Conservation (phyloP, 2,888 invertebrate genomes). For the Epicampocera succincta region DNA sequence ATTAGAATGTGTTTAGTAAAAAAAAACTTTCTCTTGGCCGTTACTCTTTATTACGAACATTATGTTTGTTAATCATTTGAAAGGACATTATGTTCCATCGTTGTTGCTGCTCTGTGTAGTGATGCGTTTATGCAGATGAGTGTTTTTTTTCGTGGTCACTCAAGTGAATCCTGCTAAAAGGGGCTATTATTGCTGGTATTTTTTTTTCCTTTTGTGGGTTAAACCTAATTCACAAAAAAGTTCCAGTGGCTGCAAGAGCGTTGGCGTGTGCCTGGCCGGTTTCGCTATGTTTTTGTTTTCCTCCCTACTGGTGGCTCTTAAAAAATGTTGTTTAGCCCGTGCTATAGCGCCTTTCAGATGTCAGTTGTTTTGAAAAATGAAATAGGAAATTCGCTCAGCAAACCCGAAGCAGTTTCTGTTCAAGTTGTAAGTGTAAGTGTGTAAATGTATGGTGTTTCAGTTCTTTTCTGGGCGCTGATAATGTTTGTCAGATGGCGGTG, state of each 20-base stretch:
- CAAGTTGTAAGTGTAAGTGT: not conserved
- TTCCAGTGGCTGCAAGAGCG: conserved; percentile 52
- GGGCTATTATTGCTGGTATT: conserved; percentile 39
- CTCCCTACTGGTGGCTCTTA: conserved; percentile 37
- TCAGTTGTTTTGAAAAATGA: conserved; percentile 67
- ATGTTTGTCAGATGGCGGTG: conserved; percentile 25
- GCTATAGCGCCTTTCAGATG: conserved; percentile 59
- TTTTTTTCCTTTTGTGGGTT: conserved; percentile 24
- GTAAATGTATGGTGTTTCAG: not conserved
- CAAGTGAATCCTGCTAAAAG: conserved; percentile 65
- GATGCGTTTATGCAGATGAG: conserved; percentile 38
- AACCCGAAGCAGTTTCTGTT: conserved; percentile 45
- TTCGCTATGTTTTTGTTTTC: conserved; percentile 10
- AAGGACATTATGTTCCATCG: conserved; percentile 57
- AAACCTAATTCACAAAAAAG: conserved; percentile 47
- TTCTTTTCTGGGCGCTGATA: conserved; percentile 34
- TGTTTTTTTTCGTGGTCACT: conserved; percentile 45
- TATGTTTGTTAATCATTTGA: conserved; percentile 53
- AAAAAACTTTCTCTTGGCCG: conserved; percentile 11
- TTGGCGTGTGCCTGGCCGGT: conserved; percentile 62
- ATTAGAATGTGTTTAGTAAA: not conserved
- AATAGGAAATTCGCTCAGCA: conserved; percentile 61
- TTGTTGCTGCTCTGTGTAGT: conserved; percentile 39
- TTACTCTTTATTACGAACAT: conserved; percentile 62
- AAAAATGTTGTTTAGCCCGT: conserved; percentile 56